phyloP scores from a whole-genome alignment of 2,888 invertebrate species.

The Artemia sp. region DNA sequence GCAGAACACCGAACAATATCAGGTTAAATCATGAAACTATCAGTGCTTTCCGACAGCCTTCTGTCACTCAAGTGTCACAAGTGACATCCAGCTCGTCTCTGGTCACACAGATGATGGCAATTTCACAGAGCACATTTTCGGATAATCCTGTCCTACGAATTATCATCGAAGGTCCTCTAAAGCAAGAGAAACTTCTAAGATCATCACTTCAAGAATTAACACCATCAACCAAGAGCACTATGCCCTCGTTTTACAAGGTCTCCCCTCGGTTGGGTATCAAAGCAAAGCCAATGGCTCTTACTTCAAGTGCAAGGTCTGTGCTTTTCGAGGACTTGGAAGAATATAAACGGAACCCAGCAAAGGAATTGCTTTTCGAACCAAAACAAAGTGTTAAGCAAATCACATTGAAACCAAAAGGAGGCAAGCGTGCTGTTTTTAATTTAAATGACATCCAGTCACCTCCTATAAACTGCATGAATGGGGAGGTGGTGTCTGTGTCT shows the following conservation, averaged over 20 bases:
- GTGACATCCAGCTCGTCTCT: constrained; percentile 22
- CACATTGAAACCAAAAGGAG: constrained; percentile 43
- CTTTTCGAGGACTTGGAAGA: constrained; percentile 71
- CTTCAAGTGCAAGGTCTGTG: neutral
- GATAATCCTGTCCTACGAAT: constrained; percentile 20
- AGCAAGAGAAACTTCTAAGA: neutral
- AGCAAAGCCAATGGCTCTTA: neutral
- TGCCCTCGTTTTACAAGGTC: neutral
- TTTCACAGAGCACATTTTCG: neutral
- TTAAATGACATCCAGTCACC: neutral
- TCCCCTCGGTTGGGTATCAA: neutral
- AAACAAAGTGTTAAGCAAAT: constrained; percentile 47
- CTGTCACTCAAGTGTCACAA: constrained; percentile 22
- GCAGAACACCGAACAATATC: constrained; percentile 25
- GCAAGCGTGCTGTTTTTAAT: neutral
- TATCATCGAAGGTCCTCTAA: neutral
- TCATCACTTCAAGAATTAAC: neutral
- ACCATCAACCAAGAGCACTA: neutral
- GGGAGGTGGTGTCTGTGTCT: no score
- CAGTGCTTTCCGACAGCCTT: constrained; percentile 27
- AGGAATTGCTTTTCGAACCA: constrained; percentile 33
- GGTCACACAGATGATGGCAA: constrained; percentile 18
- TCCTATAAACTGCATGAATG: no score
- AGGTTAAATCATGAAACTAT: constrained; percentile 35
- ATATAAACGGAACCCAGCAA: neutral